phyloP scores from a whole-genome alignment of 2,113 vertebrate species.

The Pogonocichla stellata region DNA sequence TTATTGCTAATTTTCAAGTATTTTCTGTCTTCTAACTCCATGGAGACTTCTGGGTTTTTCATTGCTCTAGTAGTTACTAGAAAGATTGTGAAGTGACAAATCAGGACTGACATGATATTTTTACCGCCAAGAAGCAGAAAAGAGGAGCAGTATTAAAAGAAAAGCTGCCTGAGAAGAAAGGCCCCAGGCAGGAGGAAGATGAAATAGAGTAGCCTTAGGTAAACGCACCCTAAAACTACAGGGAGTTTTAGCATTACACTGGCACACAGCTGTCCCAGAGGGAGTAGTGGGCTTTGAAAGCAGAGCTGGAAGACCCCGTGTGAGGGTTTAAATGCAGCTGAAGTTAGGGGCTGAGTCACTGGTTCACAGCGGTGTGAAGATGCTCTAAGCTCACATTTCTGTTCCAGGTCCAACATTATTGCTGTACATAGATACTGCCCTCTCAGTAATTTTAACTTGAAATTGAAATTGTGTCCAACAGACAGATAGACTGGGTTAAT shows the following conservation, averaged over 20 bases:
- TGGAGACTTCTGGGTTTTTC: not conserved
- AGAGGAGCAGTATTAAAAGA: not conserved
- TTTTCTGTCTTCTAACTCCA: not conserved
- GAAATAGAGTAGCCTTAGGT: not conserved
- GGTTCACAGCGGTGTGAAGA: not conserved
- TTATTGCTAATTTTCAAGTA: not conserved
- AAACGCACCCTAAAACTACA: not conserved
- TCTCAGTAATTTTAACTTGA: not conserved
- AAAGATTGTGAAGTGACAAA: not conserved
- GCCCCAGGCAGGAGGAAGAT: not conserved
- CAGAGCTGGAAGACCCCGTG: not conserved
- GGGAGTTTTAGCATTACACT: not conserved
- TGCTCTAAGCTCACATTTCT: not conserved
- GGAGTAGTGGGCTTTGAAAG: not conserved
- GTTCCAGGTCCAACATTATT: not conserved
- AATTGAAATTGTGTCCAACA: not conserved
- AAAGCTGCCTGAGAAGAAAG: not conserved
- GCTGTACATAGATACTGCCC: not conserved
- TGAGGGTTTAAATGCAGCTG: not conserved
- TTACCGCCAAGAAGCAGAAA: not conserved
- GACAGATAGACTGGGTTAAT: not conserved
- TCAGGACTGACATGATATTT: not conserved
- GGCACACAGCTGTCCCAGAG: not conserved
- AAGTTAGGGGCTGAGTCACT: not conserved
- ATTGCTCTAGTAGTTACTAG: not conserved